phyloP scores from a whole-genome alignment of 2,797 vertebrate genomes.

The Syngnathus rostellatus region DNA sequence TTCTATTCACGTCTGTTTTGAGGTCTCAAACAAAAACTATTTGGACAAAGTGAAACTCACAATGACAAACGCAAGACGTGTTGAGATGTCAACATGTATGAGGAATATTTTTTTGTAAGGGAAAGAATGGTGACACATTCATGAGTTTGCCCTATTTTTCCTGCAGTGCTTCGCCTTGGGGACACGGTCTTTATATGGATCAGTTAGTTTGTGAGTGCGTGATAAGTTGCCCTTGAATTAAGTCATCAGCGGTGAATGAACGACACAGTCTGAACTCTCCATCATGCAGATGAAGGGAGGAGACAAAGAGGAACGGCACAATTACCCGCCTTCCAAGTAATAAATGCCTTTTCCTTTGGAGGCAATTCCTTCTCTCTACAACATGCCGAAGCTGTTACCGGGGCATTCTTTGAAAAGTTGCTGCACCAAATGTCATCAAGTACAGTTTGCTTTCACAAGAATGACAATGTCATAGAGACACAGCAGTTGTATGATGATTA shows the following conservation, averaged over 20 bases:
- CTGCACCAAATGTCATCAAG: slow-evolving; percentile 30
- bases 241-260: slow-evolving; percentile 70
- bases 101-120: slow-evolving; percentile 32
- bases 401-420: slow-evolving; percentile 51
- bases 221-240: slow-evolving; percentile 75
- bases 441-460: slow-evolving; percentile 14
- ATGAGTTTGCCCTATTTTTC: slow-evolving; percentile 34
- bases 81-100: slow-evolving; percentile 6
- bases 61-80: neutral
- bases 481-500: too few species aligned
- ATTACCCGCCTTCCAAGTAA: slow-evolving; percentile 69
- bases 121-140: slow-evolving; percentile 33
- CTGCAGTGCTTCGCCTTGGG: slow-evolving; percentile 59
- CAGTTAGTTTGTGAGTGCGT: slow-evolving; percentile 69
- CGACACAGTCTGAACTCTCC: slow-evolving; percentile 64
- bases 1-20: neutral
- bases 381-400: slow-evolving; percentile 48
- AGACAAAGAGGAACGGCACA: slow-evolving; percentile 67
- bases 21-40: neutral
- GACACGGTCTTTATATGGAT: slow-evolving; percentile 57
- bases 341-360: slow-evolving; percentile 57
- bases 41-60: too few species aligned
- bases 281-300: slow-evolving; percentile 70
- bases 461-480: too few species aligned
- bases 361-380: slow-evolving; percentile 51